These are phyloP conservation scores for Ectropis crepuscularia DNA, from an alignment of 2,888 invertebrate species.

Conservation along the genomic window DNA sequence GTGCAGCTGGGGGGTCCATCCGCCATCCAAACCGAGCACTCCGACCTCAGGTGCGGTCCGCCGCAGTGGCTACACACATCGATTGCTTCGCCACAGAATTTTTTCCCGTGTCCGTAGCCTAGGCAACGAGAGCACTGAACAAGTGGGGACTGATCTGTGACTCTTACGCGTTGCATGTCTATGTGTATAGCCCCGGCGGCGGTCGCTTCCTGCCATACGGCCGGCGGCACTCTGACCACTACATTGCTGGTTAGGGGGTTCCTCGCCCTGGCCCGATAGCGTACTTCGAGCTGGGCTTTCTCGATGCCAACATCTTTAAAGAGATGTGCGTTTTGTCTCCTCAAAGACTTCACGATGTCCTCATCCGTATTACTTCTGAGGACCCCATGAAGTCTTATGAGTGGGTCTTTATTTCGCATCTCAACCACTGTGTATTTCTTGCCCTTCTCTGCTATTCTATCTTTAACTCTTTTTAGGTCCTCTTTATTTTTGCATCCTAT, in stretches of 20 bases:
- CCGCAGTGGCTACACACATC: too few relatives aligned
- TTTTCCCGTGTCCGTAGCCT: too few relatives aligned
- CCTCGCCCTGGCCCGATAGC: constrained; percentile 7
- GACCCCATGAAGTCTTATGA: not conserved
- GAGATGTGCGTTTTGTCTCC: constrained; percentile 3
- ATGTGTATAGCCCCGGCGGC: constrained; percentile 32
- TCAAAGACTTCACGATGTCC: constrained; percentile 6
- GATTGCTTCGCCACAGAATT: too few relatives aligned
- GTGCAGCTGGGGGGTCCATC: not conserved
- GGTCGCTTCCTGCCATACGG: constrained; percentile 14
- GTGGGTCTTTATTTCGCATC: constrained; percentile 1
- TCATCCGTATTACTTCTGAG: constrained; percentile 12
- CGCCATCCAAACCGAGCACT: not conserved
- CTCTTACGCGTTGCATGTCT: constrained; percentile 32
- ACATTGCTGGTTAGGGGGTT: constrained; percentile 11
- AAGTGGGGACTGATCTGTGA: constrained; percentile 37
- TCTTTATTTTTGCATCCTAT: constrained; percentile 11
- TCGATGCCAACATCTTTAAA: not conserved
- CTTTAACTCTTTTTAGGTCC: constrained; percentile 7
- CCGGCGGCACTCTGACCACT: constrained; percentile 24
- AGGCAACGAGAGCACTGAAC: constrained; percentile 13
- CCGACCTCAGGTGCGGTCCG: constrained; percentile 14
- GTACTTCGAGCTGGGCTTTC: not conserved
- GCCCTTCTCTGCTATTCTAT: not conserved
- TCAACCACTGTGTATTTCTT: constrained; percentile 6